Base-by-base conservation (phyloP, 2,797 vertebrate genomes). In the Naso thynnoides region DNA sequence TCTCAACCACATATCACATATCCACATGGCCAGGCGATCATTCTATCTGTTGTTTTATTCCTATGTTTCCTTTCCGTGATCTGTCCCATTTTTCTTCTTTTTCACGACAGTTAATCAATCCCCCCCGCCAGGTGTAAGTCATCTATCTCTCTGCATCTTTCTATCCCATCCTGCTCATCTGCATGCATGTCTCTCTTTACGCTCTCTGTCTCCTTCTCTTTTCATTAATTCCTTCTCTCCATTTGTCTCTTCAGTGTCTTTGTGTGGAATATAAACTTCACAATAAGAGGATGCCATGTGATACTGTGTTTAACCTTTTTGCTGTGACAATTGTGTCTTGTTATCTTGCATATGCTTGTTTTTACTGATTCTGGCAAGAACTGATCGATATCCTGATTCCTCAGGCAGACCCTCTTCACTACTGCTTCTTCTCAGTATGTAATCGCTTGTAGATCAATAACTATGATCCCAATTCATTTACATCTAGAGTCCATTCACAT, bases 81-180 rank as follows among this genome's bases (percentile, higher is more conserved):
- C 49, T 61, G 52, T 67, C 70, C 8, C 27, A 33, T 80, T 81
- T 65, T 71, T 70, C 57, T 63, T 50, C 72, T 49, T 55, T 59
- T 55, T 79, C 56, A 57, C 75, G 84, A 83, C 73, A 82, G 69
- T 85, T 84, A 83, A 86, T 86, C 82, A 83, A 56, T 76, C 64
- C 62, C 57, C 11, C n/a, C 45, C 69, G 29, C 73, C 78, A 88
- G 79, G 70, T 85, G 80, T 27, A 65, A 83, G 31, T 62, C 42
- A 83, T 83, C 76, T 63, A 60, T 85, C 61, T 74, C 64, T 61
- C 57, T 65, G 54, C 16, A 52, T 72, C 64, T 44, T 24, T 69
- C 9, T 21, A 15, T 31, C 19, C 15, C 39, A 52, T 71, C 23
- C 53, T 45, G 27, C 79, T 86, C 73, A 86, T 91, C 74, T 89